Evolutionary conservation across 2,888 invertebrate genomes (phyloP).

Genomic region (Chrysolina oricalcia): DNA sequence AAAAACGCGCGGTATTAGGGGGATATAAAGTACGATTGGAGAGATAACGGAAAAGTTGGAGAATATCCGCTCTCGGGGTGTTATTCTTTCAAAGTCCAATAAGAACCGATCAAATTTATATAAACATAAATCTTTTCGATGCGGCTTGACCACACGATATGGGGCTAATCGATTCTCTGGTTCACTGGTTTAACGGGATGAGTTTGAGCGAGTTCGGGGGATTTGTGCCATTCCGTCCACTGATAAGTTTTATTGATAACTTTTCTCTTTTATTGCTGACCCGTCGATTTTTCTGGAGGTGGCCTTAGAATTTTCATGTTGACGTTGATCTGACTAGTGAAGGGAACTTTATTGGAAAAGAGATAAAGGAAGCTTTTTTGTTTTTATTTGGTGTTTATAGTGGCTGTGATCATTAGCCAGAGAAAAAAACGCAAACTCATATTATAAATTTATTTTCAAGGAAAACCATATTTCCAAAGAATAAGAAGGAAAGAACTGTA

Average conservation of each 20-base stretch:
- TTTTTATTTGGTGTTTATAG: too few species aligned
- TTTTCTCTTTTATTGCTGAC: constrained; percentile 14
- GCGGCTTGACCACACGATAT: constrained; percentile 24
- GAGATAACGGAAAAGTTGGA: constrained; percentile 20
- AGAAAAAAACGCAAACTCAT: too few species aligned
- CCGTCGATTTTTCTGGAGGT: not conserved
- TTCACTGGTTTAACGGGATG: constrained; percentile 11
- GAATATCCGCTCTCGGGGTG: constrained; percentile 22
- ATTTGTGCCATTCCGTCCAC: not conserved
- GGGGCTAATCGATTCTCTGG: constrained; percentile 23
- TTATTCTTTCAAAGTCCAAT: constrained; percentile 11
- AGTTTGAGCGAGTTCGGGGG: constrained; percentile 8
- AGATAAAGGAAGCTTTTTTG: too few species aligned
- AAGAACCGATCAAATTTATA: constrained; percentile 31
- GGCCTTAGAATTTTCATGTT: not conserved
- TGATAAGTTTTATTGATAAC: constrained; percentile 19
- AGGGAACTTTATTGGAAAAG: not conserved
- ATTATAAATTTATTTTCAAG: too few species aligned
- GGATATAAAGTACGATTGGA: not conserved
- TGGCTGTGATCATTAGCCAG: too few species aligned
- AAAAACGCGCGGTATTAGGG: not conserved
- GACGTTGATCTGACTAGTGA: not conserved
- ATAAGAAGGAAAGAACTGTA: too few species aligned
- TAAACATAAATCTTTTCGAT: constrained; percentile 18
- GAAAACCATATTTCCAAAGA: too few species aligned